phyloP scores from a whole-genome alignment of 2,888 invertebrate species.

The Agrotis clavis region DNA sequence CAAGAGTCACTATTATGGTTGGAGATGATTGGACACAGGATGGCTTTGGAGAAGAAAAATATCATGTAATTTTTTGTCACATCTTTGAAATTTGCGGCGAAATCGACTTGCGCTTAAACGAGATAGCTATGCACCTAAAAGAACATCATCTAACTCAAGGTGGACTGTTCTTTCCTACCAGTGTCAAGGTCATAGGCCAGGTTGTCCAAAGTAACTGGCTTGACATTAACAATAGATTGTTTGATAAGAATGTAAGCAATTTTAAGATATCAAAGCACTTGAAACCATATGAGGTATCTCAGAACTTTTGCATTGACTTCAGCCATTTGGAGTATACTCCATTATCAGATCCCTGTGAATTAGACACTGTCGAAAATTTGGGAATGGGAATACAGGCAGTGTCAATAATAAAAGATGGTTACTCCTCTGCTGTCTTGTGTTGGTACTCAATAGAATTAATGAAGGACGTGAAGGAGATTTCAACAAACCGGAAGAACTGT shows the following conservation, averaged over 20 bases:
- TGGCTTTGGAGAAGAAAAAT: conserved; percentile 75
- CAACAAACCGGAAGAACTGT: conserved; percentile 84
- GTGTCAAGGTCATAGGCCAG: conserved; percentile 89
- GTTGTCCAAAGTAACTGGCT: conserved; percentile 92
- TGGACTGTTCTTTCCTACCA: conserved; percentile 90
- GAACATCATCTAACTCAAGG: conserved; percentile 80
- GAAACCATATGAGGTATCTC: conserved; percentile 92
- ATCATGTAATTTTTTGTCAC: conserved; percentile 91
- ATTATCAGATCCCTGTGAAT: conserved; percentile 77
- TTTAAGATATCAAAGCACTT: conserved; percentile 90
- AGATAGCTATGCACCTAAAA: conserved; percentile 75
- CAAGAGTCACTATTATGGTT: conserved; percentile 81
- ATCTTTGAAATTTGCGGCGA: conserved; percentile 91
- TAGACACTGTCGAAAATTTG: conserved; percentile 72
- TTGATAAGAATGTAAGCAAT: conserved; percentile 89
- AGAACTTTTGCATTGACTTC: conserved; percentile 89
- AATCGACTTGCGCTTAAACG: conserved; percentile 82
- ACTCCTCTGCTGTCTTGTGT: conserved; percentile 88
- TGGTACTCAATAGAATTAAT: conserved; percentile 90
- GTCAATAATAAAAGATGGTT: conserved; percentile 79
- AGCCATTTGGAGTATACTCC: conserved; percentile 81
- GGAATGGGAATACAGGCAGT: conserved; percentile 70
- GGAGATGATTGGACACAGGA: conserved; percentile 78
- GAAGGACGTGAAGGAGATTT: conserved; percentile 78
- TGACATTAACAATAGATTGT: conserved; percentile 90